Evolutionary conservation across 1,140 invertebrate species (phyloP), one percentile per base, ranked within the genome.

Genomic region (Drosophila nannoptera): DNA sequence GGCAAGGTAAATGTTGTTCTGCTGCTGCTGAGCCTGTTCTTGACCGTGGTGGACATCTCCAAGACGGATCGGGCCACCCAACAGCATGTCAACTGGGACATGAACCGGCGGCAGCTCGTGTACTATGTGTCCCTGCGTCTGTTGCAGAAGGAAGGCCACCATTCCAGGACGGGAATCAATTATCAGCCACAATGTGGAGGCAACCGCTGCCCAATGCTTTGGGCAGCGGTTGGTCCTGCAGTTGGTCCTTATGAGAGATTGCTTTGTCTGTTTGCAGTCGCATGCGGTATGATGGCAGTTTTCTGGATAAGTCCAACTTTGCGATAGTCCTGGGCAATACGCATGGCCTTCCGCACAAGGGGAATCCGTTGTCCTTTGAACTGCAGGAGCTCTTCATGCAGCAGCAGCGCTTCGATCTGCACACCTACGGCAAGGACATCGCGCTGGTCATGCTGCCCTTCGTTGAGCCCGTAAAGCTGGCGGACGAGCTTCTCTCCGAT

Each of bases 151-250:
- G 65, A 72, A 16, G 33, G 11, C 2, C 45, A 56, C 14, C 46
- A 32, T 31, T 66, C 63, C 46, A 73, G 78, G 5, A 35, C 53
- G 7, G 78, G n/a, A n/a, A 73, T 1, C 76, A 78, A 45, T 90
- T 1, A 87, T 90, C 14, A 68, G 55, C 6, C 65, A 77, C 0
- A 67, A 73, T 35, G 73, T 78, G 33, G 67, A 90, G 6, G 40
- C 89, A 2, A 81, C 87, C 9, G 91, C 91, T 22, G 89, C 90
- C 33, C 86, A 91, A 65, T 90, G 91, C 29, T 88, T 91, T 52
- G 12, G 67, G 2, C 52, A 80, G 74, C 71, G n/a, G 2, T 4
- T 7, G 40, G n/a, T 5, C 5, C 1, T 36, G 29, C 2, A 9
- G 7, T 7, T 56, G 4, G 5, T 31, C 12, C 45, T 33, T 22